Evolutionary conservation across 2,797 vertebrate species (phyloP), one percentile per base, ranked within the genome.

Genomic region (Apogon talboti): DNA sequence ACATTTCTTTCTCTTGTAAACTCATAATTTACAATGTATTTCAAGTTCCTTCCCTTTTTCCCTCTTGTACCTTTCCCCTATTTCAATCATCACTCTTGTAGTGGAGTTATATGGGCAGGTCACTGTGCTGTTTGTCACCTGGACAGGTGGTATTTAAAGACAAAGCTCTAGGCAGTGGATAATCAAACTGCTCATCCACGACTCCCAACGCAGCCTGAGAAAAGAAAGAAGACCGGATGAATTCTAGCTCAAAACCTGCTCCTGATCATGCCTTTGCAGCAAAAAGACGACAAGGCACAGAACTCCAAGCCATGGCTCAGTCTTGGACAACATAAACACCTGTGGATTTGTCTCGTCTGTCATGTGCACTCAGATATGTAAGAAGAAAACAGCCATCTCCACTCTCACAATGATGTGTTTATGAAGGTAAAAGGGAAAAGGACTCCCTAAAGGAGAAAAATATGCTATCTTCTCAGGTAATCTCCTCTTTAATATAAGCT

Each of bases 131-230:
- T 82, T 76, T 78, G 52, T 85, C 77, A 85, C 60, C 66, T 71
- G 64, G 84, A 91, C 84, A 80, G 77, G 67, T 81, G 76, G 65
- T 83, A 77, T 87, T 89, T 88, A 49, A 42, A 43, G 54, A 56
- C 50, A 72, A 64, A 66, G 72, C 81, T 79, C 59, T 62, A 75
- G 86, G 86, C 57, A 0, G 44, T 18, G 24, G 19, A 70, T 50
- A 24, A 77, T 71, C 43, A 55, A 61, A 63, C 30, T 41, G 14
- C 35, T 69, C 30, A 47, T 54, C 46, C 7, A 3, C 40, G 49
- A 56, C 41, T 52, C 40, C 35, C 18, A 14, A 40, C 50, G 16
- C 13, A 50, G 60, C 52, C 28, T 48, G 46, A 66, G 18, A 61
- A 28, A 63, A 61, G 7, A 19, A 47, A 52, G 70, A 56, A 74